A percentile compares a stretch with the other conserved stretches of the same genome.
These are phyloP conservation scores for Equus przewalskii DNA, from an alignment of 2,113 vertebrate species.

Conservation along the genomic window DNA sequence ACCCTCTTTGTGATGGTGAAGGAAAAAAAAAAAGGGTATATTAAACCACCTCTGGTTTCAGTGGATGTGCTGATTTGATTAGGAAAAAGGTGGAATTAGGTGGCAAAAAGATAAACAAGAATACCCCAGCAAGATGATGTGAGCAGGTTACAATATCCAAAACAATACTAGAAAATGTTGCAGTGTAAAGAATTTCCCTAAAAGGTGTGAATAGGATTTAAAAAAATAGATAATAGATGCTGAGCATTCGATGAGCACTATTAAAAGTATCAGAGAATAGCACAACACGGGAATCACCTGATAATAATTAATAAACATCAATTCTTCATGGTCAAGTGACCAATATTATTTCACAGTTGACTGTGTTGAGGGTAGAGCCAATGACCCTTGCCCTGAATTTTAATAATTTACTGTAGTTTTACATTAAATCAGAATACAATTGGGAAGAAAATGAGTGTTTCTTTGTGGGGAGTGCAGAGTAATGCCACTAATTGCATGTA, in stretches of 20 bases:
- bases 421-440: conserved; percentile 89
- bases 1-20: not conserved
- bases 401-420: conserved; percentile 89
- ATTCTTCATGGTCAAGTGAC: conserved; percentile 81
- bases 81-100: conserved; percentile 81
- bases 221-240: conserved; percentile 55
- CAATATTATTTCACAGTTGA: conserved; percentile 88
- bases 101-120: conserved; percentile 75
- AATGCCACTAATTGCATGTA: conserved; percentile 77
- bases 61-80: conserved; percentile 81
- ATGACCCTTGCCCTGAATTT: conserved; percentile 88
- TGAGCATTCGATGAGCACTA: conserved; percentile 80
- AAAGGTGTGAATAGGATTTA: conserved; percentile 84
- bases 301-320: conserved; percentile 88
- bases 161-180: conserved; percentile 79
- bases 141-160: conserved; percentile 80
- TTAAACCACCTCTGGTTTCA: conserved; percentile 66
- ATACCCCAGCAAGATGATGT: not conserved
- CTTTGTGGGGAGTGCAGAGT: conserved; percentile 69
- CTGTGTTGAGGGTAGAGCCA: conserved; percentile 83
- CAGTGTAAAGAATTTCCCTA: conserved; percentile 81
- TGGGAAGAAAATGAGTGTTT: conserved; percentile 85
- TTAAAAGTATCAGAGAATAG: conserved; percentile 83
- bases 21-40: not conserved
- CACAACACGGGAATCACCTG: conserved; percentile 79